Evolutionary conservation across 2,888 invertebrate genomes (phyloP), one percentile per base, ranked within the genome.

Genomic region (Troides aeacus): DNA sequence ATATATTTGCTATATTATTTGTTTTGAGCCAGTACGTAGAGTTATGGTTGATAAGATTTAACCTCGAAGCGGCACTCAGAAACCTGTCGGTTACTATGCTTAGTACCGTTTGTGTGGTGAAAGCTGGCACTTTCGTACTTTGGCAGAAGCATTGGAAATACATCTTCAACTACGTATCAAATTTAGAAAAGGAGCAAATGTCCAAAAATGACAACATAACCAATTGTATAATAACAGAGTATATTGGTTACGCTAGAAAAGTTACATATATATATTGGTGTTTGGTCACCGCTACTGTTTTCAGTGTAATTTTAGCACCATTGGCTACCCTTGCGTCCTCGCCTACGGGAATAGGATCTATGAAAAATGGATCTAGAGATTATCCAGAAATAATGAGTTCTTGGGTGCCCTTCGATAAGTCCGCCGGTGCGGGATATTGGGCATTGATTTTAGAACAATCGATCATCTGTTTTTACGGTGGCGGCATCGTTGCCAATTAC

Each of bases 381-480:
- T 88, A 86, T 77, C 90, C 91, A 58, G 89, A 90, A 77, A 87
- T 90, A 66, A 79, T 90, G 77, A 90, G 90, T 64, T 88, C 90
- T 2, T 91, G 90, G 90, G 73, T 83, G 2, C 90, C 90, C 3
- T 87, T 88, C 68, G 84, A 91, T 68, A 86, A 80, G 71, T 77
- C 84, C 0, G 77, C 74, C 70, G 86, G 88, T 0, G 69, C 74
- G 1, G 90, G 90, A 0, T 92, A 88, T 76, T 85, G 83, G 79
- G 24, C 80, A 0, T 74, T 81, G 56, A 72, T 79, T 69, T 12
- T 85, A 6, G 79, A 83, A 60, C 90, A 92, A 58, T 70, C 79
- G 0, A 69, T 83, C 30, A 84, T 87, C 61, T 86, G 84, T 69
- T 78, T 85, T n/a, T 89, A 90, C 61, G 92, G 91, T 0, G 90